These are phyloP conservation scores for Todiramphus saurophagus DNA, from an alignment of 2,113 vertebrate species.

Conservation along the genomic window DNA sequence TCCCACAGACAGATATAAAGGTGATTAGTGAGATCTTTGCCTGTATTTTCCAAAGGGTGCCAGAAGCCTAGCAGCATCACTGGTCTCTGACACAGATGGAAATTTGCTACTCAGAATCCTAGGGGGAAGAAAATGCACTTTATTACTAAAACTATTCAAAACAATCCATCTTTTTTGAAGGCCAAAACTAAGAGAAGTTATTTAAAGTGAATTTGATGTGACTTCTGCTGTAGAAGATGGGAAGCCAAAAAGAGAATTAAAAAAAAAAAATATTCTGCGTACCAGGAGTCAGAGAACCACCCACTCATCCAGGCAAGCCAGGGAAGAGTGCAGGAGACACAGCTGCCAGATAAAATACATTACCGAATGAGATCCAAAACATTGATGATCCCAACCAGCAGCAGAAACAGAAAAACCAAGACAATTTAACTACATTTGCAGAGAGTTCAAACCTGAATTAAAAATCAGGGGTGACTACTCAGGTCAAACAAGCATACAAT, in stretches of 20 bases:
- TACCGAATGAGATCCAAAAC: slow-evolving; percentile 11
- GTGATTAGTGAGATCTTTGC: background rate
- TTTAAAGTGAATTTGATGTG: slow-evolving; percentile 50
- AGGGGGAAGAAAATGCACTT: background rate
- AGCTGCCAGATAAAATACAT: slow-evolving; percentile 50
- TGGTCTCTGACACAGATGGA: slow-evolving; percentile 3
- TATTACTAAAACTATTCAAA: slow-evolving; percentile 22
- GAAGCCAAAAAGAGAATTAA: slow-evolving; percentile 27
- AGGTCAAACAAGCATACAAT: background rate
- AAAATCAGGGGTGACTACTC: background rate
- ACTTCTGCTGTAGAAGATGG: slow-evolving; percentile 7
- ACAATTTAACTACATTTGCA: slow-evolving; percentile 17
- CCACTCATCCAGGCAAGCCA: slow-evolving; percentile 25
- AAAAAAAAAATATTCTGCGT: background rate
- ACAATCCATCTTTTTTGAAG: slow-evolving; percentile 32
- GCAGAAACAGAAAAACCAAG: slow-evolving; percentile 13
- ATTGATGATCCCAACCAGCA: slow-evolving; percentile 13
- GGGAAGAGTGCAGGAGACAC: background rate
- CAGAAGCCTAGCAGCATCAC: background rate
- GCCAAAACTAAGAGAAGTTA: slow-evolving; percentile 41
- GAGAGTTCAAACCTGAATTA: background rate
- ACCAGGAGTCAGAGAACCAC: slow-evolving; percentile 36
- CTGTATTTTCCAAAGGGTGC: background rate
- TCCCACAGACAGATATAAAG: background rate
- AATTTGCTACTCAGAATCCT: slow-evolving; percentile 2